Evolutionary conservation across 64 coral and sea anemone species (phyloP).

Genomic region (Montipora sp.): DNA sequence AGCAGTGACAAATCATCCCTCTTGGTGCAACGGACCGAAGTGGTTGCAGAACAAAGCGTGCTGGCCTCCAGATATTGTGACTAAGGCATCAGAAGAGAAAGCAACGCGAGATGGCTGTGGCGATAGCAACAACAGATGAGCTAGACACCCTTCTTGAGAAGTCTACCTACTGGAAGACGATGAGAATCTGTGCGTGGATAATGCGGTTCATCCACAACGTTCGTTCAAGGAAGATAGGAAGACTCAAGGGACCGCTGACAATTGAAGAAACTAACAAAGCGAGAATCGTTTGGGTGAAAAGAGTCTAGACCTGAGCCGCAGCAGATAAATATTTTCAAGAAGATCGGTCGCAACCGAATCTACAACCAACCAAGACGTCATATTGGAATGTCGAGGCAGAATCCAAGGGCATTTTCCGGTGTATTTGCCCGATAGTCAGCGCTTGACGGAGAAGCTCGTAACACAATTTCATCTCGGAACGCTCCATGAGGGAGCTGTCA

Average conservation of each 20-base stretch:
- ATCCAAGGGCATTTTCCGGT: constrained; percentile 19
- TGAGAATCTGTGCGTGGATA: no score
- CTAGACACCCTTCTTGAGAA: no score
- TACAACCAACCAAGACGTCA: background rate
- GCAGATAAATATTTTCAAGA: constrained; percentile 7
- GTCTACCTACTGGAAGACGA: no score
- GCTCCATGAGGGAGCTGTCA: constrained; percentile 4
- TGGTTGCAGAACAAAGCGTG: no score
- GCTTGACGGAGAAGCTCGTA: constrained; percentile 13
- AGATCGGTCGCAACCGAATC: background rate
- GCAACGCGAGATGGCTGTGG: no score
- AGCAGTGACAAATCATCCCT: no score
- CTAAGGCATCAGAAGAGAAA: no score
- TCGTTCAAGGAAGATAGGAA: no score
- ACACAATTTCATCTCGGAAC: constrained; percentile 11
- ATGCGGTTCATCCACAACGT: background rate
- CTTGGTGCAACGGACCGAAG: no score
- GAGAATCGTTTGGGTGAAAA: background rate
- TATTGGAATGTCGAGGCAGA: constrained; percentile 1
- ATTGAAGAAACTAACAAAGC: constrained; percentile 8
- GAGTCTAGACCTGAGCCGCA: constrained; percentile 5
- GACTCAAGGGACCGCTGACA: no score
- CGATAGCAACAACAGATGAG: no score
- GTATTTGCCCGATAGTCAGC: constrained; percentile 12
- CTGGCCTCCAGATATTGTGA: no score